Percentiles rank a stretch among this genome's conserved stretches.
phyloP scores from a whole-genome alignment of 2,797 vertebrate genomes.

The Paguma larvata region DNA sequence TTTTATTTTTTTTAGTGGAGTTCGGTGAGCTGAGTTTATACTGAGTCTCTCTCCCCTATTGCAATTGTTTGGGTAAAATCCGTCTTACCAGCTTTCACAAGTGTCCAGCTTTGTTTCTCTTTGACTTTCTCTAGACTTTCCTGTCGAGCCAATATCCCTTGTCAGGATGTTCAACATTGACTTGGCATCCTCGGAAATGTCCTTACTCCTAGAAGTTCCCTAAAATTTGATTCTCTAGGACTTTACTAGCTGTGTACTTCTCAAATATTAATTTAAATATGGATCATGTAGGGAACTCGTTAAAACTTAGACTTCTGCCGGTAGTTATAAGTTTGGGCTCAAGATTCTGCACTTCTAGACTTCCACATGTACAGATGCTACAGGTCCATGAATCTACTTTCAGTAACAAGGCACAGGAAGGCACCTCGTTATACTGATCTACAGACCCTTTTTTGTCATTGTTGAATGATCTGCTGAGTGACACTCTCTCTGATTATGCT shows the following conservation, averaged over 20 bases:
- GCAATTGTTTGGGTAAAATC: background rate
- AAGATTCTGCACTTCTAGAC: background rate
- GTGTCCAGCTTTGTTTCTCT: background rate
- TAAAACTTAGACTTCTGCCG: background rate
- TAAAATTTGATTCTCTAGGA: background rate
- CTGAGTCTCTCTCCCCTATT: background rate
- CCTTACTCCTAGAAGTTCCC: background rate
- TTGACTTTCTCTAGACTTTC: background rate
- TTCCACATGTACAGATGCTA: rapidly evolving
- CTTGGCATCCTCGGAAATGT: background rate
- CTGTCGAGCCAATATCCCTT: background rate
- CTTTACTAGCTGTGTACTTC: background rate
- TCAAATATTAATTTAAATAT: background rate
- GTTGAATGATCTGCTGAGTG: background rate
- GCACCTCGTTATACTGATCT: background rate
- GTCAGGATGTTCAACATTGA: background rate
- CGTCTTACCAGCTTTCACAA: background rate
- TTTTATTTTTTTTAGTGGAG: background rate
- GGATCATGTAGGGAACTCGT: background rate
- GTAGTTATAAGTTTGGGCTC: too few relatives aligned
- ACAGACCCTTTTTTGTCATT: background rate
- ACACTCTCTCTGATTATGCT: background rate
- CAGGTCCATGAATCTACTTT: background rate
- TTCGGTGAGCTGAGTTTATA: background rate
- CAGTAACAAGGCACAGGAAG: background rate